Base-by-base conservation (phyloP, 2,113 vertebrate genomes). In the Salminus brasiliensis region DNA sequence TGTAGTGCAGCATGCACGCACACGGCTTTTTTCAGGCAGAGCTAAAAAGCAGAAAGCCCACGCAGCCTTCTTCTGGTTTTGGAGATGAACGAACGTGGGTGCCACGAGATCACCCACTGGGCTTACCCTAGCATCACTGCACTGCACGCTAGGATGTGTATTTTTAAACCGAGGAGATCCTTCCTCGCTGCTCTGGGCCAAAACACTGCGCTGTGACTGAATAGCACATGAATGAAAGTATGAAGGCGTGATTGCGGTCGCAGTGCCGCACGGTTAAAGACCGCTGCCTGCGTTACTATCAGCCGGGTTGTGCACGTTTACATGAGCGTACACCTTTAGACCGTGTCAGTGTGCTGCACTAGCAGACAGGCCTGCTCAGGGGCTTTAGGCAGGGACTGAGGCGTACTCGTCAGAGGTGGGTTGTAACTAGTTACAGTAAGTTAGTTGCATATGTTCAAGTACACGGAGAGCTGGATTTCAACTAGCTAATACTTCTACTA, bases 171-270 rank as follows among this genome's bases (percentile, higher is more conserved):
- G 27, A 74, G 25, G 27, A 62, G 45, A 23, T 55, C 52, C 52
- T 55, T 23, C 11, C n/a, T n/a, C 23, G 23, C 21, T 4, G 52
- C n/a, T 55, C 52, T 55, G 7, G 10, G 11, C 60, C 53, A 59
- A 59, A 59, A 23, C 21, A 10, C 57, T 32, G 3, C 15, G 23
- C 74, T 34, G 70, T 72, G 62, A 73, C 34, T 82, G 11, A 77
- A 47, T 49, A 34, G 45, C 74, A 72, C 68, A 49, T 63, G 39
- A 71, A 68, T 74, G 52, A 16, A 68, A 30, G 0, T 30, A 30
- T 41, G 43, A 68, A 72, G 27, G 60, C 63, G 63, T 77, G 74
- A 68, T 76, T 68, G 32, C 47, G 34, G 62, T 67, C 43, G 36
- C 16, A 25, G 72, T 69, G 69, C 49, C 1, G 43, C 49, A 62